Percentiles rank a stretch among this genome's conserved stretches.
Evolutionary conservation across 2,797 vertebrate species (phyloP).

Genomic region (Poeciliopsis turneri): DNA sequence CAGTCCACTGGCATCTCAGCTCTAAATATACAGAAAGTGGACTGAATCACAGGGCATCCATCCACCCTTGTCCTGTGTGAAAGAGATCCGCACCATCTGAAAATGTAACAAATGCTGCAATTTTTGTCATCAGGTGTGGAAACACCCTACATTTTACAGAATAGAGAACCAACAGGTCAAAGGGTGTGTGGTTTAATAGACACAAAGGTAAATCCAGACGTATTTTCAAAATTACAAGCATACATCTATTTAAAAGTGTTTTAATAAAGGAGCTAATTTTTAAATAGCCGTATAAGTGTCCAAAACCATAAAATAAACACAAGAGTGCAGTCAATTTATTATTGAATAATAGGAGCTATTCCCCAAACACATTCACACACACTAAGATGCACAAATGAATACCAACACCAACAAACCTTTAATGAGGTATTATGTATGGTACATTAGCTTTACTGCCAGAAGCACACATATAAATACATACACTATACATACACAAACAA

Average conservation of each 20-base stretch:
- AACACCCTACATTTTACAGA: neutral
- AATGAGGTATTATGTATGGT: conserved; percentile 33
- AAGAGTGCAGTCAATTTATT: neutral
- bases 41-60: too few species aligned
- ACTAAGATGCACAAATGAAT: neutral
- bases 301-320: conserved; percentile 1
- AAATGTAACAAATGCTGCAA: too few species aligned
- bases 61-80: too few species aligned
- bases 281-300: neutral
- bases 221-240: neutral
- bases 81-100: too few species aligned
- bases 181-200: neutral
- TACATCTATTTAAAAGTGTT: neutral
- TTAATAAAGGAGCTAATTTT: neutral
- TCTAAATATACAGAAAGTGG: neutral
- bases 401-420: conserved; percentile 18
- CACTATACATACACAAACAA: conserved; percentile 17
- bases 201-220: neutral
- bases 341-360: neutral
- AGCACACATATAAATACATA: neutral
- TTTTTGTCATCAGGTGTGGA: too few species aligned
- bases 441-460: conserved; percentile 30
- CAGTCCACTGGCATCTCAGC: neutral
- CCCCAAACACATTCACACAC: neutral
- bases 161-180: neutral